Conservation (phyloP, 2,888 invertebrate species). For the Polydrusus cervinus region DNA sequence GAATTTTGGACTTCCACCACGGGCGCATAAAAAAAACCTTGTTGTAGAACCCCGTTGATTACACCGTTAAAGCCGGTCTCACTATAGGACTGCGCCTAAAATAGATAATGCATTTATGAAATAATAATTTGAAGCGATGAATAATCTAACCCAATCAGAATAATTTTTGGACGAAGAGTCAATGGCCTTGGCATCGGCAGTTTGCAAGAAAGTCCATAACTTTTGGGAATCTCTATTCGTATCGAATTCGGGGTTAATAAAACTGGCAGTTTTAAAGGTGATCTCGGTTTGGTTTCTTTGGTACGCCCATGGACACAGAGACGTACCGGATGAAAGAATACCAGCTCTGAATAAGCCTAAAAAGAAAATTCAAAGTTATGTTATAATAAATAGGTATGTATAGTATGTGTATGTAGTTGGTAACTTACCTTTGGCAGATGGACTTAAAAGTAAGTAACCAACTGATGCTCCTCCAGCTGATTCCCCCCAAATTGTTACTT, state of each 20-base stretch:
- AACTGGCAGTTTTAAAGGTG: slow-evolving; percentile 48
- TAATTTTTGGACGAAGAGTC: slow-evolving; percentile 47
- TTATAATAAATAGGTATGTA: no score
- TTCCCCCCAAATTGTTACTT: slow-evolving; percentile 62
- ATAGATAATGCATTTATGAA: not conserved
- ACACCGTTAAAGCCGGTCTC: slow-evolving; percentile 37
- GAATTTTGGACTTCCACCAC: slow-evolving; percentile 57
- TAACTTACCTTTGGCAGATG: slow-evolving; percentile 53
- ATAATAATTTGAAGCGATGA: no score
- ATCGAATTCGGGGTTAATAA: slow-evolving; percentile 44
- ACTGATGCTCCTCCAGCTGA: slow-evolving; percentile 64
- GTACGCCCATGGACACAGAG: slow-evolving; percentile 51
- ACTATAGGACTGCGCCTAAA: slow-evolving; percentile 40
- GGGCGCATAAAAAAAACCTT: slow-evolving; percentile 55
- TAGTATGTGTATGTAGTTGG: no score
- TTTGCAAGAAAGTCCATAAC: slow-evolving; percentile 35
- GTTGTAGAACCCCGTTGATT: slow-evolving; percentile 43
- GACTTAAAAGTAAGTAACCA: slow-evolving; percentile 58
- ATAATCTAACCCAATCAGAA: slow-evolving; percentile 30
- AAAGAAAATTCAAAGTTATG: not conserved
- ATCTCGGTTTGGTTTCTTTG: slow-evolving; percentile 53
- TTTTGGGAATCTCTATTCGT: slow-evolving; percentile 35
- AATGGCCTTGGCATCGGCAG: slow-evolving; percentile 40
- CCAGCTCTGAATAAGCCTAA: slow-evolving; percentile 49
- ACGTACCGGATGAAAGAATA: slow-evolving; percentile 42